These are phyloP conservation scores for Sipha maydis DNA, from an alignment of 2,888 invertebrate species.

Conservation along the genomic window DNA sequence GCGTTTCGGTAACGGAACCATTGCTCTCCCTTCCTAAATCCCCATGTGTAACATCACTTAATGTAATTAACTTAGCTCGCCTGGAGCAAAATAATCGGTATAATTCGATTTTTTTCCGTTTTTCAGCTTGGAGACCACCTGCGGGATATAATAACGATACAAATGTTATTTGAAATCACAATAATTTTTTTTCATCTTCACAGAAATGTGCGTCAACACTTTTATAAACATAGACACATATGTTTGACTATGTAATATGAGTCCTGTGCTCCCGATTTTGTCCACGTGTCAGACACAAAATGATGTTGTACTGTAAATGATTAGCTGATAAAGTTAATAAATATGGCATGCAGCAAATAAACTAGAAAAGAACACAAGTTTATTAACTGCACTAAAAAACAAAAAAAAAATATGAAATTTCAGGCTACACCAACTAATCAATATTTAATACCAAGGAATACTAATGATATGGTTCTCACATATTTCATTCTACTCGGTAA, in stretches of 20 bases:
- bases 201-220: background rate
- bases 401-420: too few species aligned
- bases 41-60: conserved; percentile 40
- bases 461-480: background rate
- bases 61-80: conserved; percentile 54
- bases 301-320: background rate
- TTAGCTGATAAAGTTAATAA: background rate
- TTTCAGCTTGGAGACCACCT: background rate
- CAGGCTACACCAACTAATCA: background rate
- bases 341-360: background rate
- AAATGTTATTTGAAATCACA: background rate
- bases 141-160: background rate
- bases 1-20: background rate
- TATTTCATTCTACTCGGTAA: background rate
- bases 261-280: background rate
- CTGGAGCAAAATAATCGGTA: background rate
- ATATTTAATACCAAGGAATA: background rate
- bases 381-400: background rate
- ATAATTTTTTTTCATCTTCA: background rate
- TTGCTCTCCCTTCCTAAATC: background rate
- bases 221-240: background rate
- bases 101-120: conserved; percentile 42
- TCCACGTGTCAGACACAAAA: background rate
- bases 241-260: background rate
- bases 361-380: too few species aligned